These are phyloP conservation scores for Hyppa rectilinea DNA, from an alignment of 2,888 invertebrate genomes.

Conservation along the genomic window DNA sequence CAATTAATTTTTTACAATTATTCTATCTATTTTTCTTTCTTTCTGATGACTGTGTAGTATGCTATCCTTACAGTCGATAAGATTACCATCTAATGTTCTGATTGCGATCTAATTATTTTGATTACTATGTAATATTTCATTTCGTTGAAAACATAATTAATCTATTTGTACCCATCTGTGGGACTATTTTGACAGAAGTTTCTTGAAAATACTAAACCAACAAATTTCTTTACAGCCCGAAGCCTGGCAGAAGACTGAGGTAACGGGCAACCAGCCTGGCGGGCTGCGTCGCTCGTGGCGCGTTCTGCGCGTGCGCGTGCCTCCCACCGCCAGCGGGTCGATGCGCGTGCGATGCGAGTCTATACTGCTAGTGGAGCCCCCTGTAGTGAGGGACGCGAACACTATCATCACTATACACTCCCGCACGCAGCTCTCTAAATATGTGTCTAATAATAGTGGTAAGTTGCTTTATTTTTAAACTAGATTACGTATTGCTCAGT, in stretches of 20 bases:
- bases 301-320: constrained; percentile 80
- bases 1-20: too few species aligned
- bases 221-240: constrained; percentile 76
- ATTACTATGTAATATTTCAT: too few species aligned
- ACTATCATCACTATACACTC: constrained; percentile 84
- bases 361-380: constrained; percentile 82
- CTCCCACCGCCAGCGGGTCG: constrained; percentile 81
- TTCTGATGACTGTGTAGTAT: too few species aligned
- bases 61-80: too few species aligned
- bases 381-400: constrained; percentile 80
- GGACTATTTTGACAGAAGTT: too few species aligned
- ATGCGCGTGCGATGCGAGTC: constrained; percentile 85
- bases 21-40: too few species aligned
- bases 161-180: too few species aligned
- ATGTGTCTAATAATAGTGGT: constrained; percentile 85
- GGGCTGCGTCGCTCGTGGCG: constrained; percentile 86
- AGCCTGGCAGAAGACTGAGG: constrained; percentile 84
- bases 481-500: neutral
- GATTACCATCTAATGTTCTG: neutral
- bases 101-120: too few species aligned
- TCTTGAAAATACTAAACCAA: neutral
- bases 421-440: constrained; percentile 86
- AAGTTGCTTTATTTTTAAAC: constrained; percentile 43
- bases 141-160: too few species aligned
- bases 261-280: constrained; percentile 78